phyloP scores from a whole-genome alignment of 2,113 vertebrate genomes.

The Cyprinodon brontotheroides region DNA sequence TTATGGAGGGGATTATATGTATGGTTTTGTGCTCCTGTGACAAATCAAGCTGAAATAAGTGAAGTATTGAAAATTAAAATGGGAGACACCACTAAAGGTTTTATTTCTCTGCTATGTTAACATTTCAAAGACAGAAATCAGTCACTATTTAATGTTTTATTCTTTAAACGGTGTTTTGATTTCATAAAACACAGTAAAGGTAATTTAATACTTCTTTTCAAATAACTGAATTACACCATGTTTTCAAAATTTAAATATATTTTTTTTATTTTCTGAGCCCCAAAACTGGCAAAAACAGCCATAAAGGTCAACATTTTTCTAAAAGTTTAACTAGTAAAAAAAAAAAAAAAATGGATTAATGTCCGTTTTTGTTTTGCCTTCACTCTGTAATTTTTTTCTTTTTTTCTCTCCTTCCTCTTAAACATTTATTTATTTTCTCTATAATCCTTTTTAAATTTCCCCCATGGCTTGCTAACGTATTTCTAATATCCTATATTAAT shows the following conservation, averaged over 20 bases:
- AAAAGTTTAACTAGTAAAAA: too few relatives aligned
- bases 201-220: slow-evolving; percentile 15
- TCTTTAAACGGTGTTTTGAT: slow-evolving; percentile 8
- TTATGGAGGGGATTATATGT: slow-evolving; percentile 33
- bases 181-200: slow-evolving; percentile 6
- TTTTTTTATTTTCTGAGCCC: slow-evolving; percentile 1
- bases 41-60: slow-evolving; percentile 43
- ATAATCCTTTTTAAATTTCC: too few relatives aligned
- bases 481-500: too few relatives aligned
- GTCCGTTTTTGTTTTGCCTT: neutral
- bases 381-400: neutral
- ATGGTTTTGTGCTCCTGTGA: slow-evolving; percentile 38
- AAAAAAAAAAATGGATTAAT: too few relatives aligned
- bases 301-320: neutral
- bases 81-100: slow-evolving; percentile 58
- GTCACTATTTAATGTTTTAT: slow-evolving; percentile 29
- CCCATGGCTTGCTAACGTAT: neutral
- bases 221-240: neutral
- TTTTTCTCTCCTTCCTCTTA: too few relatives aligned
- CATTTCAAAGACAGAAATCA: slow-evolving; percentile 36
- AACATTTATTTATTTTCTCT: too few relatives aligned
- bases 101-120: slow-evolving; percentile 23
- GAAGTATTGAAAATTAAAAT: slow-evolving; percentile 48
- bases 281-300: neutral
- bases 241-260: neutral